Evolutionary conservation across 2,888 invertebrate species (phyloP).

Genomic region (Eremobia ochroleuca): DNA sequence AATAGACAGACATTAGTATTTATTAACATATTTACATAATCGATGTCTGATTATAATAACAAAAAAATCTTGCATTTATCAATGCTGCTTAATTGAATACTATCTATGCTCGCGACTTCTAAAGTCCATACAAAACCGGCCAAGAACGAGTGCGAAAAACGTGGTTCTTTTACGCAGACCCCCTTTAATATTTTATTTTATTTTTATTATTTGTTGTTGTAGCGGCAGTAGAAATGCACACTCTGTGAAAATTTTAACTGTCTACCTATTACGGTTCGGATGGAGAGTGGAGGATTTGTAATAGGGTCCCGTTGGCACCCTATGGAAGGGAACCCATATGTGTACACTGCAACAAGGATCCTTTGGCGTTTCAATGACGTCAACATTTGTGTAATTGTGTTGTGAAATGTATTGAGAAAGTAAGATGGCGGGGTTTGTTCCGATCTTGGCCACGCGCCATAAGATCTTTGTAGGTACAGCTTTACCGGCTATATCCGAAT

Average conservation of each 20-base stretch:
- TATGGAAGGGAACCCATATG: too few species aligned
- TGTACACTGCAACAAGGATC: background rate
- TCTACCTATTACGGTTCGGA: too few species aligned
- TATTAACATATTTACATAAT: slow-evolving; percentile 42
- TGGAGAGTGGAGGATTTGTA: too few species aligned
- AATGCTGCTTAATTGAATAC: slow-evolving; percentile 11
- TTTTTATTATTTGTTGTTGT: too few species aligned
- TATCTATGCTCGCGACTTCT: background rate
- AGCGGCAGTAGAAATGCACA: too few species aligned
- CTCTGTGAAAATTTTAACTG: too few species aligned
- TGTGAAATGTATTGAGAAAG: too few species aligned
- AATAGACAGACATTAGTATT: slow-evolving; percentile 27
- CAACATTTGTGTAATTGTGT: background rate
- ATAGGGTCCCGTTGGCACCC: too few species aligned
- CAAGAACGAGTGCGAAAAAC: too few species aligned
- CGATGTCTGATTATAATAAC: slow-evolving; percentile 9
- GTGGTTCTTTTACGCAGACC: too few species aligned
- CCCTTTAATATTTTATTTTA: too few species aligned
- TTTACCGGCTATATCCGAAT: background rate
- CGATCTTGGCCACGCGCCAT: background rate
- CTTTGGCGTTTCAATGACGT: background rate
- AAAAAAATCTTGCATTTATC: slow-evolving; percentile 10
- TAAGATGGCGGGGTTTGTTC: background rate
- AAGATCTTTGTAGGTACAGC: background rate
- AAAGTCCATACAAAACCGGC: background rate